Percentiles rank a stretch among this genome's conserved stretches.
Evolutionary conservation across 2,113 vertebrate species (phyloP).

Genomic region (Pyxicephalus adspersus): DNA sequence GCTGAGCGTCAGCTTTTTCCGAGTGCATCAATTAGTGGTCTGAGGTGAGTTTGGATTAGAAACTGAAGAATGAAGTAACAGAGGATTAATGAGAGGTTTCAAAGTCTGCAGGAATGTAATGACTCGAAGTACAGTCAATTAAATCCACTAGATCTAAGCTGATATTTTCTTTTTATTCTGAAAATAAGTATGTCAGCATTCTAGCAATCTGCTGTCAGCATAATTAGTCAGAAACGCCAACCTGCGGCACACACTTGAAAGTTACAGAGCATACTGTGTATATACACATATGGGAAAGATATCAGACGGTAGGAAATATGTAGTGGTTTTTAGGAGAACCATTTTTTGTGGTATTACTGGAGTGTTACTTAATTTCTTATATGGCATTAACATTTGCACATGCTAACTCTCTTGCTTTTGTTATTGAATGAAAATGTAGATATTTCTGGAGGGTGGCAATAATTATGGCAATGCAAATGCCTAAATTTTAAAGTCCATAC

Average conservation of each 20-base stretch:
- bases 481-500: too few species aligned
- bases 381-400: too few species aligned
- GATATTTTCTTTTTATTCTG: neutral
- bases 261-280: too few species aligned
- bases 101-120: conserved; percentile 39
- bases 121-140: conserved; percentile 38
- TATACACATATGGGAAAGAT: too few species aligned
- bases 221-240: conserved; percentile 18
- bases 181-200: conserved; percentile 18
- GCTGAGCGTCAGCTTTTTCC: conserved; percentile 4
- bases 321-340: too few species aligned
- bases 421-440: too few species aligned
- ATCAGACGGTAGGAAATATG: too few species aligned
- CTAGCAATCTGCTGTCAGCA: conserved; percentile 15
- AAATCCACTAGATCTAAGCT: conserved; percentile 45
- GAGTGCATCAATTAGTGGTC: conserved; percentile 34
- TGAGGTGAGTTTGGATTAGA: conserved; percentile 37
- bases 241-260: neutral
- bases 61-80: conserved; percentile 11
- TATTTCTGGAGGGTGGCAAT: too few species aligned
- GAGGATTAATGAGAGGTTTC: conserved; percentile 37
- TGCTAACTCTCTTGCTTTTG: too few species aligned
- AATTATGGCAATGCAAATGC: too few species aligned
- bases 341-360: too few species aligned
- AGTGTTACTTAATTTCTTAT: too few species aligned